Percentiles rank a stretch among this genome's conserved stretches.
Conservation (phyloP, 2,113 vertebrate genomes). For the Astur gentilis region DNA sequence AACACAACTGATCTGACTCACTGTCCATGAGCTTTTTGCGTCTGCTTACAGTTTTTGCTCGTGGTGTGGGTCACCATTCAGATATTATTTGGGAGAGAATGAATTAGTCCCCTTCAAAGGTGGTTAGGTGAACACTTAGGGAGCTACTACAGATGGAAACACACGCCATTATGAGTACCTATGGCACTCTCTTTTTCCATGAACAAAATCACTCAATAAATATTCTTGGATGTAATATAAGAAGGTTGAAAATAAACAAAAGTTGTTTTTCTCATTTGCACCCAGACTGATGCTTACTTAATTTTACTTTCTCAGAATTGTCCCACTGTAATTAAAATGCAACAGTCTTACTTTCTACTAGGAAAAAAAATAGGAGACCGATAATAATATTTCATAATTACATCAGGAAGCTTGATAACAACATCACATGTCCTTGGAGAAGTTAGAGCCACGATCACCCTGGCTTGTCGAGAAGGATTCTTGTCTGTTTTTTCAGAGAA, state of each 20-base stretch:
- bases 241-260: background rate
- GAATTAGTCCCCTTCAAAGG: background rate
- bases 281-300: background rate
- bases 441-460: constrained; percentile 58
- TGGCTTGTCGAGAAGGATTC: constrained; percentile 70
- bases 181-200: background rate
- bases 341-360: background rate
- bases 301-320: background rate
- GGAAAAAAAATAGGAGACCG: background rate
- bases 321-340: background rate
- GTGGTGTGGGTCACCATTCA: background rate
- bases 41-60: background rate
- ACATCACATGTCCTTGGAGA: constrained; percentile 63
- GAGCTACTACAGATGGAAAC: background rate
- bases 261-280: background rate
- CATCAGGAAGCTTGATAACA: constrained; percentile 71
- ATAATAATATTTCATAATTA: constrained; percentile 46
- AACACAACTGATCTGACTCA: background rate
- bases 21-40: background rate
- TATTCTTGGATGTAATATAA: background rate
- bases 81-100: background rate
- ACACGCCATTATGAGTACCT: background rate
- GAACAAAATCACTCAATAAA: background rate
- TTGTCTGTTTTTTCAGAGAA: constrained; percentile 42
- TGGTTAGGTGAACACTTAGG: background rate